Evolutionary conservation across 2,797 vertebrate genomes (phyloP).

Genomic region (Tympanoctomys barrerae): DNA sequence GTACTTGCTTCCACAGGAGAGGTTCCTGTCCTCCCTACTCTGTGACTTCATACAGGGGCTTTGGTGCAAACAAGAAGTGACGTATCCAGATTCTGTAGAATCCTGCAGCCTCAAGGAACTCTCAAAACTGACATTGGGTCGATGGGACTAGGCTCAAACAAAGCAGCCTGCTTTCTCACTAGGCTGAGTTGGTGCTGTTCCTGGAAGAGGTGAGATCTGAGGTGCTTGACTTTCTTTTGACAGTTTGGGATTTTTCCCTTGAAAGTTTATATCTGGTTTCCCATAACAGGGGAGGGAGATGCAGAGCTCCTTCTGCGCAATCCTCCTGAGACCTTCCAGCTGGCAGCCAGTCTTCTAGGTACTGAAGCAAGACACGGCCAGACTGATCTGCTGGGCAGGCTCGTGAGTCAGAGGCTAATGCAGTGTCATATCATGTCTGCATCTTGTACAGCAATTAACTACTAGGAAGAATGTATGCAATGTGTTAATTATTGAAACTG

Average conservation of each 20-base stretch:
- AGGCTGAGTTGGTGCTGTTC: background rate
- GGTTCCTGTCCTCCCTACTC: background rate
- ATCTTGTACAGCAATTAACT: too few relatives aligned
- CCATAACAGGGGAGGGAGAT: background rate
- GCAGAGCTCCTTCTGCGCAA: background rate
- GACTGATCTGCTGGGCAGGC: background rate
- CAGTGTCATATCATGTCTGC: background rate
- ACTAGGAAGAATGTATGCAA: too few relatives aligned
- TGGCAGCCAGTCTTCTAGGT: background rate
- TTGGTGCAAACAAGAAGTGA: background rate
- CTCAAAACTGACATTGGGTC: background rate
- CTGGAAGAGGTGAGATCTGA: too few relatives aligned
- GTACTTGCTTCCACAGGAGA: background rate
- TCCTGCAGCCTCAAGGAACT: background rate
- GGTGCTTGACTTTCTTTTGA: background rate
- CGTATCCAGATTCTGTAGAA: background rate
- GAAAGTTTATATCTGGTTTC: background rate
- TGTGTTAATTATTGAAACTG: too few relatives aligned
- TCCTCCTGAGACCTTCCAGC: background rate
- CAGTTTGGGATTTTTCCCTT: background rate
- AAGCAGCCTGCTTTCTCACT: background rate
- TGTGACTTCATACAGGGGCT: background rate
- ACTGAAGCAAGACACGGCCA: background rate
- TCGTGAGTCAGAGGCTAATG: background rate
- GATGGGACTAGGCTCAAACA: background rate